These are phyloP conservation scores for Phaedon cochleariae DNA, from an alignment of 2,888 invertebrate genomes.

Conservation along the genomic window DNA sequence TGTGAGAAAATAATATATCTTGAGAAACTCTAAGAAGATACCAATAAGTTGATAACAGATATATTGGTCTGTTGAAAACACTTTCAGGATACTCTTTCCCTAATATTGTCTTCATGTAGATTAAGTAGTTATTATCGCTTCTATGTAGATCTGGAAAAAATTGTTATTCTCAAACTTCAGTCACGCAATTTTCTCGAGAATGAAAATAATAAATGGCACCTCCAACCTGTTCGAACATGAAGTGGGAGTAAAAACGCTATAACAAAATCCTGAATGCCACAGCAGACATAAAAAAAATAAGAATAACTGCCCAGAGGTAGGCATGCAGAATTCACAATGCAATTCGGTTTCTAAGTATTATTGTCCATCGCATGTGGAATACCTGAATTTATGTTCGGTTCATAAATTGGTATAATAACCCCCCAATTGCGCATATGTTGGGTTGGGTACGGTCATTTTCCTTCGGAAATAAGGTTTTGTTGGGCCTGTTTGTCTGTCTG, in stretches of 20 bases:
- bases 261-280: not conserved
- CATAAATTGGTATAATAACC: slow-evolving; percentile 32
- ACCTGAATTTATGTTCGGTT: slow-evolving; percentile 26
- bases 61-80: no score
- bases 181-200: not conserved
- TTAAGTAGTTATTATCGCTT: no score
- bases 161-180: not conserved
- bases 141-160: no score
- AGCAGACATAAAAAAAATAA: not conserved
- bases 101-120: no score
- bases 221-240: not conserved
- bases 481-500: slow-evolving; percentile 18
- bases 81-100: no score
- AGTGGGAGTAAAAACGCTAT: not conserved
- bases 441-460: slow-evolving; percentile 12
- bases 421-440: slow-evolving; percentile 21
- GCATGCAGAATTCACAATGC: slow-evolving; percentile 24
- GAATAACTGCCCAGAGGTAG: slow-evolving; percentile 27
- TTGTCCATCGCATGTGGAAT: slow-evolving; percentile 32
- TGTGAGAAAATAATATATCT: no score
- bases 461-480: slow-evolving; percentile 1
- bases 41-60: no score
- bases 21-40: no score
- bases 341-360: slow-evolving; percentile 33
- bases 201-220: not conserved